Base-by-base conservation (phyloP, 2,113 vertebrate species). In the Tamias sibiricus region DNA sequence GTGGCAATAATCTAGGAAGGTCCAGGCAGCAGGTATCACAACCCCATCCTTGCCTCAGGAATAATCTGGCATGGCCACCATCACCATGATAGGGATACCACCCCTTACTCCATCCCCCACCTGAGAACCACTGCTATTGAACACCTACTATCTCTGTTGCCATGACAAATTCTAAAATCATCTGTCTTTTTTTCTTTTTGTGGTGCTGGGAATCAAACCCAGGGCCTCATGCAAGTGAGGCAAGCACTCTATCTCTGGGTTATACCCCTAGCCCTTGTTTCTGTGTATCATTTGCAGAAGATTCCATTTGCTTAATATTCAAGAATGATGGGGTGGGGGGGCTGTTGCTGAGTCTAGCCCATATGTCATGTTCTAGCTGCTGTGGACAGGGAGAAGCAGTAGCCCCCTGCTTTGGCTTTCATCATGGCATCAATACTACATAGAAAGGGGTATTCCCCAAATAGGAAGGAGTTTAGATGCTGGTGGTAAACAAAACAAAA, bases 81-180 rank as follows among this genome's bases (percentile, higher is more conserved):
- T 64, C 47, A 66, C 37, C 75, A 6, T 1, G 30, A 37, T 26
- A 37, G 90, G 72, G 40, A 47, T 22, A 81, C 42, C 32, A 4
- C 1, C 37, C 16, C 8, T 28, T 22, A 20, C 22, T 8, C 20
- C n/a, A 85, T 3, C 6, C 44, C 6, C 6, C 8, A 49, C 28
- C 72, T 57, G 72, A 75, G 64, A 87, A 40, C 42, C 74, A 26
- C 52, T 85, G 54, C 62, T 35, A 6, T 28, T 86, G 69, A 69
- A 77, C 3, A 75, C 32, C 54, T 64, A 19, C 9, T 75, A 11
- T 81, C 37, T 82, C 71, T 79, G 24, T 89, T 94, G 66, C 89
- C 81, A 28, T 69, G 86, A 92, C 28, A 76, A 71, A 72, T 57
- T 91, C 88, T 90, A 72, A 95, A 85, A 81, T 49, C 72, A n/a